phyloP scores from a whole-genome alignment of 2,797 vertebrate genomes.

The Anabas testudineus region DNA sequence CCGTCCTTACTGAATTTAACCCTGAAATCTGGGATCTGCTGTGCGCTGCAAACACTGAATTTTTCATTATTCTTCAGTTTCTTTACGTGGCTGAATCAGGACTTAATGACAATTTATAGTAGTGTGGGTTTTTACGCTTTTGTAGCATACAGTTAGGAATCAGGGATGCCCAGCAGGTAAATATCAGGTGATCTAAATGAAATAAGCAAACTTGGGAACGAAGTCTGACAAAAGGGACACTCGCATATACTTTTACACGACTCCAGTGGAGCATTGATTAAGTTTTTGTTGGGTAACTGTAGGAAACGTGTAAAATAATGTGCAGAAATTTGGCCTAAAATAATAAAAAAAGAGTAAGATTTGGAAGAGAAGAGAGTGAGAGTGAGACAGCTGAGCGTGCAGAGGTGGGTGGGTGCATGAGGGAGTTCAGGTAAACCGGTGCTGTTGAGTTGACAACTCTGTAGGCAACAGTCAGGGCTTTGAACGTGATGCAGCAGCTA shows the following conservation, averaged over 20 bases:
- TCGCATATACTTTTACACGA: not conserved
- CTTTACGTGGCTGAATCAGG: constrained; percentile 52
- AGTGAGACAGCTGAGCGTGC: too few relatives aligned
- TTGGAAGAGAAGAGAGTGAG: too few relatives aligned
- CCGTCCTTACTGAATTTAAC: constrained; percentile 18
- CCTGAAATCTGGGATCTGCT: constrained; percentile 36
- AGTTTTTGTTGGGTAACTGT: constrained; percentile 10
- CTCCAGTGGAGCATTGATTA: not conserved
- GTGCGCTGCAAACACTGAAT: constrained; percentile 44
- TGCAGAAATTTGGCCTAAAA: too few relatives aligned
- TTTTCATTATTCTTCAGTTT: constrained; percentile 45
- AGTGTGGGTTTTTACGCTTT: constrained; percentile 41
- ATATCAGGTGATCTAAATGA: constrained; percentile 48
- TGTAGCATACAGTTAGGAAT: constrained; percentile 53
- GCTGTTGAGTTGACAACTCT: too few relatives aligned
- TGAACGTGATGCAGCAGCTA: too few relatives aligned
- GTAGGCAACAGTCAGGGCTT: too few relatives aligned
- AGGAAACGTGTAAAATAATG: constrained; percentile 6
- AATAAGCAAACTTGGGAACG: constrained; percentile 64
- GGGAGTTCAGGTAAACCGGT: too few relatives aligned
- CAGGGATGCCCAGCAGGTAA: constrained; percentile 57
- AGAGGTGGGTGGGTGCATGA: too few relatives aligned
- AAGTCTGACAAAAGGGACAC: not conserved
- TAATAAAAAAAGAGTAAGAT: too few relatives aligned
- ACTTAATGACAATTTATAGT: constrained; percentile 48